Percentiles rank a stretch among this genome's conserved stretches.
Evolutionary conservation across 2,888 invertebrate species (phyloP).

Genomic region (Maniola hyperantus): DNA sequence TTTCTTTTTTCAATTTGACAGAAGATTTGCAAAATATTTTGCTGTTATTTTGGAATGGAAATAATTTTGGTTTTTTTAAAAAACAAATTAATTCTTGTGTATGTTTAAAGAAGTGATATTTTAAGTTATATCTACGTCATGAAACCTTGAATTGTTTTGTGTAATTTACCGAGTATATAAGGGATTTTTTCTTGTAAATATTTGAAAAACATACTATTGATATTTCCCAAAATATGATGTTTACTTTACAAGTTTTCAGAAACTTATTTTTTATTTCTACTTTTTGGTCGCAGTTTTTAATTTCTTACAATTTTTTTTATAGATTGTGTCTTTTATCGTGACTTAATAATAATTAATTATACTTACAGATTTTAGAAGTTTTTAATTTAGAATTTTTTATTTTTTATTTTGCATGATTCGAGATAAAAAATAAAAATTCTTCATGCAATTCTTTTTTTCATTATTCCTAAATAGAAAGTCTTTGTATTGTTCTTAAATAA

Average conservation of each 20-base stretch:
- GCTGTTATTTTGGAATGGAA: neutral
- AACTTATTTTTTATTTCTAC: neutral
- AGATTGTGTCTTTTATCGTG: too few relatives aligned
- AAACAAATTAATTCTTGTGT: neutral
- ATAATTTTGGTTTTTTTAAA: neutral
- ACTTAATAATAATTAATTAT: too few relatives aligned
- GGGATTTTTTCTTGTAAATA: neutral
- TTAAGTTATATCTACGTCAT: neutral
- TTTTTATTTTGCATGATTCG: neutral
- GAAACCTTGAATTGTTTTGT: neutral
- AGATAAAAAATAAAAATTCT: too few relatives aligned
- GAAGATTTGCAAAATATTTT: too few relatives aligned
- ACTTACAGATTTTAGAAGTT: too few relatives aligned
- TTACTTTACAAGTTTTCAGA: neutral
- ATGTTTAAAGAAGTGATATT: constrained; percentile 2
- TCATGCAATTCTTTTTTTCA: neutral
- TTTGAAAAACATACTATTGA: neutral
- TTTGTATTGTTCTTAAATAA: too few relatives aligned
- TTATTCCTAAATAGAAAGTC: neutral
- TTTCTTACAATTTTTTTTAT: too few relatives aligned
- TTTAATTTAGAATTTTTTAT: neutral
- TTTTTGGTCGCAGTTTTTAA: neutral
- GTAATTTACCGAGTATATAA: neutral
- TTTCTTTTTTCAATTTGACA: too few relatives aligned
- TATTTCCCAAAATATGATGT: neutral